Evolutionary conservation across 2,113 vertebrate genomes (phyloP).

Genomic region (Pelodiscus sinensis): DNA sequence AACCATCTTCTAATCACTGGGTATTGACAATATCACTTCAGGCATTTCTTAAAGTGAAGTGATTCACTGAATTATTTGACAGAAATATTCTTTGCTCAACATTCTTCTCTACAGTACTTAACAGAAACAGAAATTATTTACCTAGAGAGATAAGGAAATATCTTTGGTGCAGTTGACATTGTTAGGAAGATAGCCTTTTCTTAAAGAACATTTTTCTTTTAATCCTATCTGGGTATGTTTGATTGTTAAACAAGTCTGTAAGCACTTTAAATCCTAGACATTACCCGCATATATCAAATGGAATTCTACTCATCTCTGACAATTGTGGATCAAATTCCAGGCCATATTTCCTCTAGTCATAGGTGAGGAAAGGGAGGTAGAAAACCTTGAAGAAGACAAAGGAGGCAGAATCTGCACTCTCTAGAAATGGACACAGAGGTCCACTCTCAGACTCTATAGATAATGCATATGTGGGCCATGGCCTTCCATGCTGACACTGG

Average conservation of each 20-base stretch:
- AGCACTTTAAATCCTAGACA: not conserved
- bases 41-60: not conserved
- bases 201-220: not conserved
- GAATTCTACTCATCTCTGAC: not conserved
- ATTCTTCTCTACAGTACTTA: rapidly evolving
- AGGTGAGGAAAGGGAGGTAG: not conserved
- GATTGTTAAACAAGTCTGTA: not conserved
- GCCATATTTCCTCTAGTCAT: not conserved
- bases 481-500: not conserved
- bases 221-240: not conserved
- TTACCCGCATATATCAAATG: not conserved
- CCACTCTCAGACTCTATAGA: not conserved
- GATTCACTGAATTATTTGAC: not conserved
- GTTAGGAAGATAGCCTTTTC: not conserved
- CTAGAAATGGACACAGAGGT: not conserved
- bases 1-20: not conserved
- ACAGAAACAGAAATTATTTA: not conserved
- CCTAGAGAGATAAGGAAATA: rapidly evolving
- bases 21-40: not conserved
- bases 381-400: not conserved
- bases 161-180: not conserved
- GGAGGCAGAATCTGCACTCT: not conserved
- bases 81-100: not conserved
- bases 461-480: not conserved
- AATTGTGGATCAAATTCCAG: not conserved